Conservation (phyloP, 2,888 invertebrate genomes). For the Zaprionus lineosus region DNA sequence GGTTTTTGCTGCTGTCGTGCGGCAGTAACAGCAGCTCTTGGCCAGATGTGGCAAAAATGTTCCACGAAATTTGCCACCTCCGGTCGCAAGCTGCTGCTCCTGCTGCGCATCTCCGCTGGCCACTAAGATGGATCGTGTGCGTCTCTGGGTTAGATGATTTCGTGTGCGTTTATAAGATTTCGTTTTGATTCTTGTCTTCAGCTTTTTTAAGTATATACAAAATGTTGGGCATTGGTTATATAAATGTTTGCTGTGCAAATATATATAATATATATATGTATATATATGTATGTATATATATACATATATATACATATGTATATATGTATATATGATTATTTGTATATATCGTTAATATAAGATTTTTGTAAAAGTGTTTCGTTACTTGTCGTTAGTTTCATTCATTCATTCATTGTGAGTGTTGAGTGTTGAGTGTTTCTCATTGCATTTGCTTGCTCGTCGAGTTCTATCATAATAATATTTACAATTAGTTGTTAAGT, state of each 20-base stretch:
- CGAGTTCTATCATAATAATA: conserved; percentile 35
- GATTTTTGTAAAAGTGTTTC: conserved; percentile 65
- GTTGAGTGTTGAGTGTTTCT: conserved; percentile 47
- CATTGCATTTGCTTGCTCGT: conserved; percentile 56
- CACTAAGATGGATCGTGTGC: conserved; percentile 27
- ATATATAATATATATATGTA: conserved; percentile 75
- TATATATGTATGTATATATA: conserved; percentile 77
- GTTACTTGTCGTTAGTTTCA: conserved; percentile 69
- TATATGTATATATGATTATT: too few relatives aligned
- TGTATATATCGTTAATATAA: conserved; percentile 68
- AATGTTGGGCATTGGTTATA: conserved; percentile 66
- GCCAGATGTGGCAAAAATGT: conserved; percentile 66
- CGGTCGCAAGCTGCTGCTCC: conserved; percentile 9
- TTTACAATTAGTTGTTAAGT: too few relatives aligned
- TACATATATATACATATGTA: conserved; percentile 77
- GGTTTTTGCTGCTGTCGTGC: conserved; percentile 6
- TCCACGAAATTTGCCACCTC: conserved; percentile 72
- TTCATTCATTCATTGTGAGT: conserved; percentile 21
- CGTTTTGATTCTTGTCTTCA: conserved; percentile 46
- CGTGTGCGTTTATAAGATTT: conserved; percentile 67
- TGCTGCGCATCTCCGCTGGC: not conserved
- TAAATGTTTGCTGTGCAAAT: conserved; percentile 78
- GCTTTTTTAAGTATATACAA: conserved; percentile 74
- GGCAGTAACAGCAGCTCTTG: conserved; percentile 4
- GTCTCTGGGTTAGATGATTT: conserved; percentile 48